Conservation (phyloP, 2,888 invertebrate species). For the Erebia palarica region DNA sequence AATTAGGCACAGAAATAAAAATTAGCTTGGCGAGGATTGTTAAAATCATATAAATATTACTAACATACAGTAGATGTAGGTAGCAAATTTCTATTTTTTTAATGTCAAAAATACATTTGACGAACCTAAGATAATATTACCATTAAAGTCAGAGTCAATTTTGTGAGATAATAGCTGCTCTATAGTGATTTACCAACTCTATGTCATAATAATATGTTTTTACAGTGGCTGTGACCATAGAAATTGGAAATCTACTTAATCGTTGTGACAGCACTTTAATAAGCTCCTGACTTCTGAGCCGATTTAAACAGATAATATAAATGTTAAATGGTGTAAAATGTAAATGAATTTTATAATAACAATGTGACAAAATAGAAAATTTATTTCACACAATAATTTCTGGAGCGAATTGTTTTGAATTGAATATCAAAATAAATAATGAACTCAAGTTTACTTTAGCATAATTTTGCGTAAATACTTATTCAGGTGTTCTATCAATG, state of each 20-base stretch:
- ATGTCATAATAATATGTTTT: not conserved
- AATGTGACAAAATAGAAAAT: constrained; percentile 30
- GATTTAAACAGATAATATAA: constrained; percentile 21
- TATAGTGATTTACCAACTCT: no score
- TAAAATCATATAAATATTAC: no score
- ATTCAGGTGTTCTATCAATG: not conserved
- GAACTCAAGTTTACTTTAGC: not conserved
- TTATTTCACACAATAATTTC: constrained; percentile 7
- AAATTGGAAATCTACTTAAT: not conserved
- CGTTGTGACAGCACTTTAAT: constrained; percentile 14
- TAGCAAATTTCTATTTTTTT: no score
- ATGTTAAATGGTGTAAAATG: constrained; percentile 28
- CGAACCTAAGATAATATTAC: no score
- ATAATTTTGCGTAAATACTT: not conserved
- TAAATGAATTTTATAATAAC: not conserved
- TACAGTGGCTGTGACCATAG: constrained; percentile 13
- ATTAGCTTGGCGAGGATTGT: no score
- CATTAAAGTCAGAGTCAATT: no score
- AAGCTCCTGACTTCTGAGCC: not conserved
- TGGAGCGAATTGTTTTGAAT: not conserved
- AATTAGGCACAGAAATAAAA: no score
- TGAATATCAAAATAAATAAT: not conserved
- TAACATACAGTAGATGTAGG: no score
- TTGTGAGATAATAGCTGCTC: no score
- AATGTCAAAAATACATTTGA: no score